Conservation (phyloP, 2,888 invertebrate species). For the Alloplasta piceator region DNA sequence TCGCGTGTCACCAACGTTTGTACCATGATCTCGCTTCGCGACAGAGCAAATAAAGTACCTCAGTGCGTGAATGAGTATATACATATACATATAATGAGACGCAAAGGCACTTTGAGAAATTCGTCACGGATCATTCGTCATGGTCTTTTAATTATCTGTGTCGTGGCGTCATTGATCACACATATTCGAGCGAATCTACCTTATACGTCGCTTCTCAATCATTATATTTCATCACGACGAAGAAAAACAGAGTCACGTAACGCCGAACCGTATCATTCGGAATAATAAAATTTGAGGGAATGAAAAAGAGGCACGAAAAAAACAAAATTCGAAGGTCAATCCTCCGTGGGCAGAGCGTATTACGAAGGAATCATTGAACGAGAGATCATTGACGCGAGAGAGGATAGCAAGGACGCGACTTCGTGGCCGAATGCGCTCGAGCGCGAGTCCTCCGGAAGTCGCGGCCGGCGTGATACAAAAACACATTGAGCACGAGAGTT, state of each 20-base stretch:
- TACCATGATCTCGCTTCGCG: constrained; percentile 23
- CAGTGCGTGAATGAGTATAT: not conserved
- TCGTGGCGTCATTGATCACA: constrained; percentile 40
- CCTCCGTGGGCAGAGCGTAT: constrained; percentile 15
- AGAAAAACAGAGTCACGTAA: not conserved
- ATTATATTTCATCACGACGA: not conserved
- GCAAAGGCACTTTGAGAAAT: constrained; percentile 37
- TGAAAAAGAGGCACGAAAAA: not conserved
- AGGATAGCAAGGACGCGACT: constrained; percentile 53
- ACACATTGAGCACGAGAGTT: not conserved
- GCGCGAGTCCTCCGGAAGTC: constrained; percentile 62
- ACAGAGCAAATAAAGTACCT: constrained; percentile 33
- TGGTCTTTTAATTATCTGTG: constrained; percentile 43
- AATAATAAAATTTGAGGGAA: constrained; percentile 38
- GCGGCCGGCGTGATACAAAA: constrained; percentile 51
- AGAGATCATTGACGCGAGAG: constrained; percentile 58
- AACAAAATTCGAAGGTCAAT: not conserved
- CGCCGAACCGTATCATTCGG: not conserved
- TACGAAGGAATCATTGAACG: constrained; percentile 47
- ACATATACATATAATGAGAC: constrained; percentile 9
- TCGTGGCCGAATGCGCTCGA: constrained; percentile 59
- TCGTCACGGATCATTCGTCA: constrained; percentile 52
- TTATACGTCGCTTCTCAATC: not conserved
- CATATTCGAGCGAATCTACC: not conserved
- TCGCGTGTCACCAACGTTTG: constrained; percentile 55